phyloP scores from a whole-genome alignment of 2,888 invertebrate genomes.

The Fragum whitleyi region DNA sequence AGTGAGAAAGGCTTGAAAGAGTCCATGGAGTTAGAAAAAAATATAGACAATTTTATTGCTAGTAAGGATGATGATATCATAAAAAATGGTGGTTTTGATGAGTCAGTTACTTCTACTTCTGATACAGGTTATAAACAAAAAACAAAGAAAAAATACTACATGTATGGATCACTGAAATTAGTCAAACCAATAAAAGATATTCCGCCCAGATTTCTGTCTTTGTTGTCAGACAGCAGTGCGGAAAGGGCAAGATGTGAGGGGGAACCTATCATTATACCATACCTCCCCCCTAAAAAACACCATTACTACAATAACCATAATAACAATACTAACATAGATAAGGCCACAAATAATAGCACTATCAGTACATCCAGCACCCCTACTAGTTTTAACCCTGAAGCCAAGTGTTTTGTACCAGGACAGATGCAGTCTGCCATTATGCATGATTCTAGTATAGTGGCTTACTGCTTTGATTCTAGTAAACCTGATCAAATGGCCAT shows the following conservation, averaged over 20 bases:
- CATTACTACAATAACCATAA: slow-evolving; percentile 29
- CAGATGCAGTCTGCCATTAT: slow-evolving; percentile 34
- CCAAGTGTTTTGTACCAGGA: slow-evolving; percentile 72
- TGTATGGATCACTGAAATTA: slow-evolving; percentile 80
- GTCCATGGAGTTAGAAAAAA: slow-evolving; percentile 33
- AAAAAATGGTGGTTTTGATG: slow-evolving; percentile 32
- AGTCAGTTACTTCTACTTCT: slow-evolving; percentile 34
- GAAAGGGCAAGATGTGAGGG: slow-evolving; percentile 80
- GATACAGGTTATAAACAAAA: slow-evolving; percentile 63
- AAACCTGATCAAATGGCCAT: slow-evolving; percentile 9
- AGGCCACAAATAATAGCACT: neutral
- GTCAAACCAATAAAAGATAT: slow-evolving; percentile 83
- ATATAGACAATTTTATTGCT: slow-evolving; percentile 66
- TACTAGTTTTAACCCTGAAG: slow-evolving; percentile 69
- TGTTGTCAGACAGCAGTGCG: slow-evolving; percentile 76
- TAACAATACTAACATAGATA: slow-evolving; percentile 1
- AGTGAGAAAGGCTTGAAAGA: slow-evolving; percentile 35
- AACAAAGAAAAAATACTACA: slow-evolving; percentile 78
- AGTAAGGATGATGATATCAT: slow-evolving; percentile 40
- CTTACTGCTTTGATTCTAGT: slow-evolving; percentile 40
- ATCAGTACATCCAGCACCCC: neutral
- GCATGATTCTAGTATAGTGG: slow-evolving; percentile 62
- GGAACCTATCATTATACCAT: slow-evolving; percentile 78
- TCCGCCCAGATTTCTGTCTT: slow-evolving; percentile 79
- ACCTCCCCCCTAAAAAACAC: slow-evolving; percentile 56